phyloP scores from a whole-genome alignment of 1,140 invertebrate genomes.

The Bombus ignitus region DNA sequence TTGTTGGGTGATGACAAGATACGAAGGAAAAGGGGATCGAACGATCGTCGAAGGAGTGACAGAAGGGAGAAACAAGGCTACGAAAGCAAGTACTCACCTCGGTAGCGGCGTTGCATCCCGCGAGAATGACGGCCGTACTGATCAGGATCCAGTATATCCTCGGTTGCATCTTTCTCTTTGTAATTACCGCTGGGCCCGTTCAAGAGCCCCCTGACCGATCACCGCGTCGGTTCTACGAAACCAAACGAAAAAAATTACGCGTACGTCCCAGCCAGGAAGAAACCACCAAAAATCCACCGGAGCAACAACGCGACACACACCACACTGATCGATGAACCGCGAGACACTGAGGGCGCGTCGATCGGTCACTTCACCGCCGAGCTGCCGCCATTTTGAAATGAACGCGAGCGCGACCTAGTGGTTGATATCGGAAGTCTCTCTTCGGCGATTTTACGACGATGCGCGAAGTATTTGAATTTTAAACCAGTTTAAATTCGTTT shows the following conservation, averaged over 20 bases:
- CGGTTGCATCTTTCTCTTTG: constrained; percentile 70
- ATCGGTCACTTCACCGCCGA: constrained; percentile 61
- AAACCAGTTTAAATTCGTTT: neutral
- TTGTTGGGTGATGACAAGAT: neutral
- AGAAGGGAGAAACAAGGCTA: constrained; percentile 5
- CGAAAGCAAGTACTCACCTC: constrained; percentile 68
- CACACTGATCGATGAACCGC: constrained; percentile 78
- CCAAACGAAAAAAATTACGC: constrained; percentile 41
- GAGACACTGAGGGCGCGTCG: constrained; percentile 76
- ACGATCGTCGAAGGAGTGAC: constrained; percentile 16
- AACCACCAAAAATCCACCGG: constrained; percentile 72
- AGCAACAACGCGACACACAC: constrained; percentile 78
- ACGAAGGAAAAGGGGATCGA: neutral
- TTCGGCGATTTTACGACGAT: neutral
- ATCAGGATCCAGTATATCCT: constrained; percentile 77
- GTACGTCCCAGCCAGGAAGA: constrained; percentile 58
- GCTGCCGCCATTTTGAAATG: neutral
- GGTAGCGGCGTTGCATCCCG: constrained; percentile 71
- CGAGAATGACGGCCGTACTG: constrained; percentile 66
- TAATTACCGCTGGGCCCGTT: constrained; percentile 50
- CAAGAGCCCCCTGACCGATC: constrained; percentile 37
- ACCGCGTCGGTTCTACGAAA: constrained; percentile 39
- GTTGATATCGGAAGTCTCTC: neutral
- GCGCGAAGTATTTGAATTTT: constrained; percentile 13
- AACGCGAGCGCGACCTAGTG: neutral